Conservation (phyloP, 2,888 invertebrate genomes). For the Drosophila mulleri region DNA sequence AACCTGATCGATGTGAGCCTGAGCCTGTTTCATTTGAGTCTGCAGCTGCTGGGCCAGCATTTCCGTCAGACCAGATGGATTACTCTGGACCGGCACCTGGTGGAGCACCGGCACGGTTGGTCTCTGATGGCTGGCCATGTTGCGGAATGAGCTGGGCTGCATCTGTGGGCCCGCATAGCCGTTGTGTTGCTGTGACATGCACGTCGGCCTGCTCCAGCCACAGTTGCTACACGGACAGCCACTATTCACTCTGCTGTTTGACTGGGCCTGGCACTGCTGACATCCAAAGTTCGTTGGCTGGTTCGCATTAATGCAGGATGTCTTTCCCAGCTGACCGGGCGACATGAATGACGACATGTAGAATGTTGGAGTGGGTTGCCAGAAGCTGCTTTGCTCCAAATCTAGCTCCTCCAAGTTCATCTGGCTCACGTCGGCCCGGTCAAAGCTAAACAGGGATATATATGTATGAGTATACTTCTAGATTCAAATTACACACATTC, state of each 20-base stretch:
- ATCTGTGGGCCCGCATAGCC: neutral
- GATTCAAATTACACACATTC: neutral
- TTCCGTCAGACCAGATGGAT: conserved; percentile 43
- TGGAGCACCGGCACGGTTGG: neutral
- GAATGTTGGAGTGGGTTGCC: neutral
- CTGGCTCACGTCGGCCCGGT: neutral
- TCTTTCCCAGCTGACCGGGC: neutral
- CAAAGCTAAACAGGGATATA: conserved; percentile 6
- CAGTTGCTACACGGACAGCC: neutral
- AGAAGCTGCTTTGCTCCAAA: neutral
- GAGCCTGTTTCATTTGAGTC: conserved; percentile 60
- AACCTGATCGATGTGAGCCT: conserved; percentile 60
- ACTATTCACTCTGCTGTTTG: neutral
- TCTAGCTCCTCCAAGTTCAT: neutral
- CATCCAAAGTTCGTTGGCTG: neutral
- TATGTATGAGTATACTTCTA: neutral
- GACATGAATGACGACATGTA: neutral
- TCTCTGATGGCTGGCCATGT: conserved; percentile 3
- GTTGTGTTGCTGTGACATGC: neutral
- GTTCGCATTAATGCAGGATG: neutral
- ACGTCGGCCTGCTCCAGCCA: conserved; percentile 1
- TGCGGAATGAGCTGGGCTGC: neutral
- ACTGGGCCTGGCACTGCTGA: neutral
- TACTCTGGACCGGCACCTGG: neutral
- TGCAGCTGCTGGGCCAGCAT: conserved; percentile 61